Evolutionary conservation across 2,888 invertebrate species (phyloP).

Genomic region (Drosophila maculinotata): DNA sequence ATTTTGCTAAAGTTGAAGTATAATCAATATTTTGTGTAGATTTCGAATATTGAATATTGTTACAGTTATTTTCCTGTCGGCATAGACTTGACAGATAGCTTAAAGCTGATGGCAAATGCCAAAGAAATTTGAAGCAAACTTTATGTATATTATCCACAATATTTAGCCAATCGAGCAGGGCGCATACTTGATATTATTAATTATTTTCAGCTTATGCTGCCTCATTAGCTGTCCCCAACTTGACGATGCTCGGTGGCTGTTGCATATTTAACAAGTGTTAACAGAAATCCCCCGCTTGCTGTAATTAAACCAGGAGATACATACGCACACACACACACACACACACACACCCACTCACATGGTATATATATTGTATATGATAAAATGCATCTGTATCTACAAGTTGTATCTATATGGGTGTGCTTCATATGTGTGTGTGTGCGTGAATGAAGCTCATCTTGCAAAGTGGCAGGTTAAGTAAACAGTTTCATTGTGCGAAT

Average conservation of each 20-base stretch:
- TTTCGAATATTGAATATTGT: no score
- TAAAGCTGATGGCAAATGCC: not conserved
- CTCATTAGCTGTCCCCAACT: slow-evolving; percentile 43
- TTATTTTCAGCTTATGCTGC: slow-evolving; percentile 33
- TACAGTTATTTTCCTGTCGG: not conserved
- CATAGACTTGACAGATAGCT: not conserved
- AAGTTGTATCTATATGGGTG: not conserved
- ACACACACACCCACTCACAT: slow-evolving; percentile 3
- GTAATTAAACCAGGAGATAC: slow-evolving; percentile 71
- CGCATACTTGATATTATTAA: slow-evolving; percentile 20
- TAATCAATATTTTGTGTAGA: no score
- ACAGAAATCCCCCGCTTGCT: slow-evolving; percentile 58
- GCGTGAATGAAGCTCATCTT: slow-evolving; percentile 74
- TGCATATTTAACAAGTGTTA: slow-evolving; percentile 69
- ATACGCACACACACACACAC: slow-evolving; percentile 10
- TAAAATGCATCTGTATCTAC: slow-evolving; percentile 11
- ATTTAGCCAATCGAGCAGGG: not conserved
- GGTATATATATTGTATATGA: slow-evolving; percentile 19
- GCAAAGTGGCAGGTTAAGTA: slow-evolving; percentile 84
- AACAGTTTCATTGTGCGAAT: slow-evolving; percentile 84
- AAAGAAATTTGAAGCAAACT: not conserved
- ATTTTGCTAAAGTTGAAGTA: no score
- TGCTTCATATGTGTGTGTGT: slow-evolving; percentile 39
- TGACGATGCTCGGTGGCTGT: slow-evolving; percentile 19
- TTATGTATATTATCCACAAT: not conserved